Percentiles rank a stretch among this genome's conserved stretches.
Evolutionary conservation across 2,888 invertebrate genomes (phyloP).

Genomic region (Cephus sareptanus): DNA sequence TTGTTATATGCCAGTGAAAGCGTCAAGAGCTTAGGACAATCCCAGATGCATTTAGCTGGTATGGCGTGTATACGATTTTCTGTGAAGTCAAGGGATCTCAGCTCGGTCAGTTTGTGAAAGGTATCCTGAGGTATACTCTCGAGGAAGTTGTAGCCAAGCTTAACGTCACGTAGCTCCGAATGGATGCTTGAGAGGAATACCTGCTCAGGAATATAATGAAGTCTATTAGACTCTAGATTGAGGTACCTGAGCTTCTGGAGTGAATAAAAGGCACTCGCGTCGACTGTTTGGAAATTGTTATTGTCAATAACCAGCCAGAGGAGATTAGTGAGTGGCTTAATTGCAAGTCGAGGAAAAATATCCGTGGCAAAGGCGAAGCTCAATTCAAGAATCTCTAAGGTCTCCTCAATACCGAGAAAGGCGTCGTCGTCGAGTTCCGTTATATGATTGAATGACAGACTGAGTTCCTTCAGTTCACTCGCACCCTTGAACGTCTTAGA

Average conservation of each 20-base stretch:
- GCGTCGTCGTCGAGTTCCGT: conserved; percentile 84
- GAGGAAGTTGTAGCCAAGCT: conserved; percentile 85
- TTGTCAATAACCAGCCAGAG: conserved; percentile 89
- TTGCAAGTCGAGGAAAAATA: conserved; percentile 80
- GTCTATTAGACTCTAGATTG: conserved; percentile 87
- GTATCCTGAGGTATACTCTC: conserved; percentile 76
- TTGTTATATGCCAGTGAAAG: conserved; percentile 87
- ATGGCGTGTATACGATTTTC: conserved; percentile 81
- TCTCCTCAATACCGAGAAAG: conserved; percentile 80
- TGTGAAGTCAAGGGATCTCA: conserved; percentile 83
- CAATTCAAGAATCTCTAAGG: conserved; percentile 84
- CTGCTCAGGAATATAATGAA: conserved; percentile 76
- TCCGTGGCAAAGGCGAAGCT: conserved; percentile 88
- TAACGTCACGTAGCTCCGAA: conserved; percentile 79
- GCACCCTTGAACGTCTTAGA: conserved; percentile 68
- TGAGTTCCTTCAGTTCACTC: conserved; percentile 85
- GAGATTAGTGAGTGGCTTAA: conserved; percentile 79
- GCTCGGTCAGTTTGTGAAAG: conserved; percentile 77
- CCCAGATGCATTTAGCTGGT: conserved; percentile 78
- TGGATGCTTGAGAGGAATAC: conserved; percentile 79
- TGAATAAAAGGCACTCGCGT: conserved; percentile 77
- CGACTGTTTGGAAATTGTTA: conserved; percentile 83
- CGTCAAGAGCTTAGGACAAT: conserved; percentile 82
- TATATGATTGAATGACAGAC: conserved; percentile 91
- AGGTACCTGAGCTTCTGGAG: conserved; percentile 81